Conservation (phyloP, 2,888 invertebrate species). For the Petrolisthes manimaculis region DNA sequence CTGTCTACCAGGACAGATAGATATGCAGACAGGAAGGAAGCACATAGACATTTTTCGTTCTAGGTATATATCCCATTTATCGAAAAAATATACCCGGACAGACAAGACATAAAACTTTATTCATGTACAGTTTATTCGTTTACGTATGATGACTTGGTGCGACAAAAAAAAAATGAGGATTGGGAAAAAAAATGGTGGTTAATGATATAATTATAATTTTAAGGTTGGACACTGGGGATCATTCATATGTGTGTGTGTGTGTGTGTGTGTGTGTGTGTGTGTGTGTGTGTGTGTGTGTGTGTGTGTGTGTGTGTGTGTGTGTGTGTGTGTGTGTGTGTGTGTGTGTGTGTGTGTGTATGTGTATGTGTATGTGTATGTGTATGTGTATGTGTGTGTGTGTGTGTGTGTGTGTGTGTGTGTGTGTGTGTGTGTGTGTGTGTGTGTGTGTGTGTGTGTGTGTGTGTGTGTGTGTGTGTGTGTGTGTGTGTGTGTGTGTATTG, state of each 20-base stretch:
- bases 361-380: not conserved
- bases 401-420: constrained; percentile 1
- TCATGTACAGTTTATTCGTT: too few species aligned
- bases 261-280: constrained; percentile 1
- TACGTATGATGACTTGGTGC: too few species aligned
- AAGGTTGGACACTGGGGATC: too few species aligned
- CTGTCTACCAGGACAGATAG: too few species aligned
- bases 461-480: constrained; percentile 1
- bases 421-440: constrained; percentile 1
- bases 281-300: constrained; percentile 1
- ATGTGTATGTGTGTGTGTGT: not conserved
- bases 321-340: constrained; percentile 1
- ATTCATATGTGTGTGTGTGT: not conserved
- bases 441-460: constrained; percentile 1
- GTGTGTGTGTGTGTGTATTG: not conserved
- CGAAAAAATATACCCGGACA: too few species aligned
- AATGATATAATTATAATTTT: too few species aligned
- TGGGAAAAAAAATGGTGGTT: too few species aligned
- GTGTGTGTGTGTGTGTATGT: not conserved
- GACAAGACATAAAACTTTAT: too few species aligned
- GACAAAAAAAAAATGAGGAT: too few species aligned
- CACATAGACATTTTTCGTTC: too few species aligned
- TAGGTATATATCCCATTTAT: too few species aligned
- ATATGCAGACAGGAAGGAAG: too few species aligned
- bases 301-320: constrained; percentile 1